Evolutionary conservation across 2,888 invertebrate species (phyloP), one percentile per base, ranked within the genome.

Genomic region (Dryadula phaetusa): DNA sequence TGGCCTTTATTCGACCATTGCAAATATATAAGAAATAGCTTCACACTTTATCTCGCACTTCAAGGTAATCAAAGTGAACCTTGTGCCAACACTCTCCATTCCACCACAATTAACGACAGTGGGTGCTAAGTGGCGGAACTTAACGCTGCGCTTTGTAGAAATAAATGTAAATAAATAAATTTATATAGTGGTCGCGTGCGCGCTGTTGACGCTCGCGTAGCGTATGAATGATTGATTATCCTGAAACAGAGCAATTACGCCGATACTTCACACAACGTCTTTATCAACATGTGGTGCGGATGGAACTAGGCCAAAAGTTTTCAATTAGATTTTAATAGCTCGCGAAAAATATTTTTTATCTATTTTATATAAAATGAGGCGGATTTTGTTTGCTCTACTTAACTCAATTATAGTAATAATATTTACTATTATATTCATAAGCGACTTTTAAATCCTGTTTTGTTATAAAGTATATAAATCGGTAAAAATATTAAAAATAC

Each of bases 141-240:
- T n/a, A n/a, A n/a, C n/a, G n/a, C n/a, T n/a, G n/a, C n/a, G n/a
- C n/a, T n/a, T n/a, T n/a, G n/a, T n/a, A n/a, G n/a, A n/a, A n/a
- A n/a, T n/a, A n/a, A n/a, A n/a, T n/a, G n/a, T n/a, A n/a, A n/a
- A n/a, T n/a, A n/a, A n/a, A n/a, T n/a, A n/a, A n/a, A n/a, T n/a
- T n/a, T n/a, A n/a, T n/a, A n/a, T n/a, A n/a, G n/a, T n/a, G 49
- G 28, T 28, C 28, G 52, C 10, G n/a, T 3, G 28, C 49, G 10
- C 64, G 12, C 49, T 3, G 6, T 16, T 25, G 28, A n/a, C 32
- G 8, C 16, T 3, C 52, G 32, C 56, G 22, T 14, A n/a, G 47
- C 40, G 44, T 58, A 52, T 49, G 52, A 34, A 58, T 63, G 63
- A 67, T 67, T 62, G 40, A 62, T 63, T 58, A 18, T 18, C 25